phyloP scores from a whole-genome alignment of 2,888 invertebrate species.

The Drosophila helvetica region DNA sequence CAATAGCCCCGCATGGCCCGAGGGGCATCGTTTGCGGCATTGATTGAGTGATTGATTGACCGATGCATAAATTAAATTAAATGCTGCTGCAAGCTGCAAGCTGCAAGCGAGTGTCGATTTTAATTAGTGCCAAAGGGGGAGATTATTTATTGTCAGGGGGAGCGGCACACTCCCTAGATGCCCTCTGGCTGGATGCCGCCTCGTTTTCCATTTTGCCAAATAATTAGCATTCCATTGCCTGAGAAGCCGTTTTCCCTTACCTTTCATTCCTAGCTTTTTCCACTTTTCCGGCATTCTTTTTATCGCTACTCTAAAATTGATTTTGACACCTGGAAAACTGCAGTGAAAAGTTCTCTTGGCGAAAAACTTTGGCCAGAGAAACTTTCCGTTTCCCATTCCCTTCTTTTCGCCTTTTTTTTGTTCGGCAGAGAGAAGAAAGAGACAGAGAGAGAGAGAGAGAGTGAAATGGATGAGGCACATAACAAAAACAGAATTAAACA shows the following conservation, averaged over 20 bases:
- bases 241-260: neutral
- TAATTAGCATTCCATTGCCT: constrained; percentile 60
- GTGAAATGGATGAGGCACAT: constrained; percentile 43
- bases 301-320: constrained; percentile 60
- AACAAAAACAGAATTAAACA: constrained; percentile 60
- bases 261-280: neutral
- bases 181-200: too few species aligned
- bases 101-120: constrained; percentile 37
- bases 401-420: neutral
- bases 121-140: constrained; percentile 32
- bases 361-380: constrained; percentile 45
- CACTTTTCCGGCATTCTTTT: constrained; percentile 13
- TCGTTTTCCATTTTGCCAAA: constrained; percentile 20
- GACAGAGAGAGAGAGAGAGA: neutral
- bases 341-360: neutral
- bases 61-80: constrained; percentile 27
- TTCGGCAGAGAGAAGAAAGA: too few species aligned
- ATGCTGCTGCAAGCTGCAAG: constrained; percentile 26
- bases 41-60: constrained; percentile 28
- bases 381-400: constrained; percentile 24
- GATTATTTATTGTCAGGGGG: constrained; percentile 2
- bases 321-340: constrained; percentile 70
- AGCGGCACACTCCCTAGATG: neutral
- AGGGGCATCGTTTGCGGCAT: constrained; percentile 6
- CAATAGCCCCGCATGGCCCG: constrained; percentile 28